phyloP scores from a whole-genome alignment of 1,140 invertebrate species.

The Drosophila oshimai region DNA sequence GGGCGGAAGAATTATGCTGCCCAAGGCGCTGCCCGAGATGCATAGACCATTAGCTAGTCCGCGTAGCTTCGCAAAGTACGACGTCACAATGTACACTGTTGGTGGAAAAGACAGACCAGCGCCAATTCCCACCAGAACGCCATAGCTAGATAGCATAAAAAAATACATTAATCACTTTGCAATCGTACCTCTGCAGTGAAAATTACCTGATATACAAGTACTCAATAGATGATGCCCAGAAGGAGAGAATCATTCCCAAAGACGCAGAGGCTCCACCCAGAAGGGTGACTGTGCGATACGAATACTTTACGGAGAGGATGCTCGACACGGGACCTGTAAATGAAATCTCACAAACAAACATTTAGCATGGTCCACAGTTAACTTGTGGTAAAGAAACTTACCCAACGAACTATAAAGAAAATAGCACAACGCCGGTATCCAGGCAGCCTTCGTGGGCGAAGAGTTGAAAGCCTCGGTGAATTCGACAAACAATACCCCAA shows the following conservation, averaged over 20 bases:
- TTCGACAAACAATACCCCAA: slow-evolving; percentile 92
- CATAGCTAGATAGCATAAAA: slow-evolving; percentile 88
- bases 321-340: slow-evolving; percentile 92
- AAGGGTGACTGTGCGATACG: slow-evolving; percentile 94
- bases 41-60: slow-evolving; percentile 94
- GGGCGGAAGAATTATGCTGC: slow-evolving; percentile 90
- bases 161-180: background rate
- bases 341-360: background rate
- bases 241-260: slow-evolving; percentile 92
- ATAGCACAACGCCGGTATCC: slow-evolving; percentile 92
- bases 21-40: slow-evolving; percentile 93
- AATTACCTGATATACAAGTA: slow-evolving; percentile 90
- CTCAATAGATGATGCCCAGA: slow-evolving; percentile 89
- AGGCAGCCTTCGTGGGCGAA: slow-evolving; percentile 88
- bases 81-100: slow-evolving; percentile 95
- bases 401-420: slow-evolving; percentile 93
- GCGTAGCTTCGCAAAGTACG: slow-evolving; percentile 91
- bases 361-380: background rate
- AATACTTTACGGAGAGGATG: slow-evolving; percentile 94
- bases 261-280: slow-evolving; percentile 92
- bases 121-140: slow-evolving; percentile 90
- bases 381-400: slow-evolving; percentile 69
- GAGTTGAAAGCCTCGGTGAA: slow-evolving; percentile 90
- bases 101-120: slow-evolving; percentile 92
- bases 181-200: background rate